Conservation (phyloP, 35 echinoderm and acorn worm species). For the Chiridota heheva region DNA sequence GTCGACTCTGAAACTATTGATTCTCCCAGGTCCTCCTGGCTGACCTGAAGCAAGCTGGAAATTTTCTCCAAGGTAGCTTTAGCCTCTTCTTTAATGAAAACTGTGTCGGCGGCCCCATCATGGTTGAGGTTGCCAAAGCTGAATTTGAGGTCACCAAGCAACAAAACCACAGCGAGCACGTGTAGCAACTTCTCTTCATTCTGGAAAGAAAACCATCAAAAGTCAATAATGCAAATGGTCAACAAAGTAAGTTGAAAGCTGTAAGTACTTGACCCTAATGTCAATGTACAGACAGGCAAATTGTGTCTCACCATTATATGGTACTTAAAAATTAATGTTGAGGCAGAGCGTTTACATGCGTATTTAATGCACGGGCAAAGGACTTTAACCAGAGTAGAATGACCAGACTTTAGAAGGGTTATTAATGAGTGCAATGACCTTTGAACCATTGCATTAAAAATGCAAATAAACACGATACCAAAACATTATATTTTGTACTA, state of each 20-base stretch:
- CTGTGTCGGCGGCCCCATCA: conserved; percentile 69
- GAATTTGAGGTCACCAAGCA: conserved; percentile 86
- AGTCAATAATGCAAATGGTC: conserved; percentile 9
- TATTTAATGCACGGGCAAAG: too few relatives aligned
- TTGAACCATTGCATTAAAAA: too few relatives aligned
- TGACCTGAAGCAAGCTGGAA: conserved; percentile 67
- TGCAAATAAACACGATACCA: too few relatives aligned
- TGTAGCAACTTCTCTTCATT: conserved; percentile 81
- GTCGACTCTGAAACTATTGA: conserved; percentile 80
- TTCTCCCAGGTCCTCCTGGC: conserved; percentile 67
- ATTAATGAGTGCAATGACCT: too few relatives aligned
- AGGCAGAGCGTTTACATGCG: too few relatives aligned
- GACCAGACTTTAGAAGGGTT: too few relatives aligned
- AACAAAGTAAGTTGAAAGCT: neutral
- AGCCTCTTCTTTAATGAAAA: conserved; percentile 42
- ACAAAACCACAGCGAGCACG: conserved; percentile 68
- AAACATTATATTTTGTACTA: too few relatives aligned
- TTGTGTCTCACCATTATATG: neutral
- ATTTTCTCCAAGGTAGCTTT: conserved; percentile 59
- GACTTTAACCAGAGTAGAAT: too few relatives aligned
- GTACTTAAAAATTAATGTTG: too few relatives aligned
- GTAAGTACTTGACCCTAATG: neutral
- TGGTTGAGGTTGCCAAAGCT: conserved; percentile 11
- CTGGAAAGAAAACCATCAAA: conserved; percentile 35
- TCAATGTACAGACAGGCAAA: neutral